Evolutionary conservation across 2,888 invertebrate species (phyloP), one percentile per base, ranked within the genome.

Genomic region (Sylvicola fuscatus): DNA sequence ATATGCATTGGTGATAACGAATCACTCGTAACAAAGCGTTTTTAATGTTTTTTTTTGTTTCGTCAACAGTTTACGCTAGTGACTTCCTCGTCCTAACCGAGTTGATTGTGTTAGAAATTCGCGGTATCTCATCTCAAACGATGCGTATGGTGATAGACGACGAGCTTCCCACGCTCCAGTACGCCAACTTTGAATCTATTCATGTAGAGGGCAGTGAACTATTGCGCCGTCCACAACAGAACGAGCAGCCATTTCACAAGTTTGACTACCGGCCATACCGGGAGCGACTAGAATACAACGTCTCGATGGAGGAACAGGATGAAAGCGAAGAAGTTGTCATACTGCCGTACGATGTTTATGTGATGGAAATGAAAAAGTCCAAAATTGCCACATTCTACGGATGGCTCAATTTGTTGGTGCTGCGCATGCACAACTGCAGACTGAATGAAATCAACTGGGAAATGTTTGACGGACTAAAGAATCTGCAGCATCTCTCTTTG

Each of bases 361-460:
- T 68, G 41, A 61, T 66, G 45, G 53, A 65, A 51, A 50, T 61
- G 43, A 56, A 66, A 49, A 55, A 61, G 45, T 54, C 60, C 5
- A 50, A 53, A 14, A 52, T 54, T 49, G 49, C 54, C 6, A 49
- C 51, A 32, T 58, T 58, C 37, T 54, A 49, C 43, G 58, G 55
- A 7, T 58, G 58, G 58, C 43, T 45, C 7, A 59, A 59, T 40
- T 53, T 77, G 30, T 57, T 64, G 39, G 65, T 74, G 40, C 48
- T 76, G 33, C 58, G 72, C 42, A 65, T 75, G 27, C 64, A 65
- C 34, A 60, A 63, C 36, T 74, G 75, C 43, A 61, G 66, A 39
- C 48, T 76, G 33, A 65, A 65, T 41, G 66, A 69, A 46, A 53
- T 75, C 40, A 64, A 70, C 42, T 72, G 72, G 70, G 71, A 74